Evolutionary conservation across 2,113 vertebrate genomes (phyloP), one percentile per base, ranked within the genome.

Genomic region (Corythaixoides concolor): DNA sequence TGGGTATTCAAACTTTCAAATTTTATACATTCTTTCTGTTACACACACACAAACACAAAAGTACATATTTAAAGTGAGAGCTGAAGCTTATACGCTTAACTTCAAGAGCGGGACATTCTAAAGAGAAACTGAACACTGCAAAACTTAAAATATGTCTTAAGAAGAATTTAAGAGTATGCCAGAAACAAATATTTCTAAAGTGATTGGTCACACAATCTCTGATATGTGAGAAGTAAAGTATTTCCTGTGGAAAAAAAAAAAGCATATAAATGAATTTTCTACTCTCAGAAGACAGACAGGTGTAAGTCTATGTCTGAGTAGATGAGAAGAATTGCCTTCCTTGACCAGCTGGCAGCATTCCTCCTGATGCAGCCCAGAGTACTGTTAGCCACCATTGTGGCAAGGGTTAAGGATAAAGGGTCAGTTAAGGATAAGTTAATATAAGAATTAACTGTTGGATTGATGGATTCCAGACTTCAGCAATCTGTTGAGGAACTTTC

Each of bases 81-180:
- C 20, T 52, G 50, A 70, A 64, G 6, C 14, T 73, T 93, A 6
- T 49, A 27, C 18, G 2, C 20, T 67, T 0, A 1, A 17, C 13
- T 69, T 3, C 15, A 32, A 30, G 41, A 74, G 6, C 14, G 77
- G 35, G 15, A 11, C 7, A 21, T 60, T 83, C 14, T 68, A 33
- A 88, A 67, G 30, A 64, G 39, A 90, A 85, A 37, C 12, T 28
- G 7, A 83, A 33, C 2, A 10, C 12, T 67, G 19, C 22, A 76
- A 72, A 64, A 68, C 21, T 47, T 33, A 24, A 59, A n/a, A n/a
- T n/a, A n/a, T n/a, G n/a, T n/a, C n/a, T n/a, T n/a, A n/a, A n/a
- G n/a, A n/a, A n/a, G n/a, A n/a, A n/a, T n/a, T n/a, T 62, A 63
- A 20, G 0, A 7, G 20, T 27, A 6, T 52, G 6, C 12, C 49